Evolutionary conservation across 2,113 vertebrate species (phyloP), one percentile per base, ranked within the genome.

Genomic region (Pelusios castaneus): DNA sequence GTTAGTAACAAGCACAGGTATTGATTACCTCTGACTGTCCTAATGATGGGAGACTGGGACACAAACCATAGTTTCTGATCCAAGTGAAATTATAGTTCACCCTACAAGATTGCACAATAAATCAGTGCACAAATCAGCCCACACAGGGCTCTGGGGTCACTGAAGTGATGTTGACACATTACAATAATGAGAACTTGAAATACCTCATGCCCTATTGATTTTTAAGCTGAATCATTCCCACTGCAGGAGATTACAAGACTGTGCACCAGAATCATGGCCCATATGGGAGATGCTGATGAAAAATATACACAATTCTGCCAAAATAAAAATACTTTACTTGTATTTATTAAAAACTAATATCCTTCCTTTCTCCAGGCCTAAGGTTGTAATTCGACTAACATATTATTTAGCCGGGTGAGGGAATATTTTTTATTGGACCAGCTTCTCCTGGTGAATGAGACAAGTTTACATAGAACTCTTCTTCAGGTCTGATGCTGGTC

Each of bases 161-260:
- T 85, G 94, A 98, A 98, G 97, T 98, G 97, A 98, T 98, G 98
- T 97, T 97, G 98, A 98, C 97, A 98, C 97, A 98, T 98, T 98
- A 98, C 98, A 98, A 97, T 98, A 98, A 98, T 98, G 98, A 98
- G 98, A 98, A 98, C 97, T 98, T 97, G 98, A 98, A 98, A 98
- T 98, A 98, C 98, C 98, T 98, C 95, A 95, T 97, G 97, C 97
- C 97, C 97, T 98, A 98, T 98, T 97, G 98, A 98, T 98, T 98
- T 98, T 97, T 94, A 94, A 97, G 97, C 98, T 97, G 98, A 98
- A 98, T 98, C 97, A 97, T 97, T 97, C 97, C 97, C 97, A 95
- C 96, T 95, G 98, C 97, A 97, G 96, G 97, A 98, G 97, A 98
- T 98, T 98, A 98, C 97, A 98, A 90, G 97, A 85, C 96, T 96